Conservation (phyloP, 1,140 invertebrate genomes). For the Anastrepha ludens region DNA sequence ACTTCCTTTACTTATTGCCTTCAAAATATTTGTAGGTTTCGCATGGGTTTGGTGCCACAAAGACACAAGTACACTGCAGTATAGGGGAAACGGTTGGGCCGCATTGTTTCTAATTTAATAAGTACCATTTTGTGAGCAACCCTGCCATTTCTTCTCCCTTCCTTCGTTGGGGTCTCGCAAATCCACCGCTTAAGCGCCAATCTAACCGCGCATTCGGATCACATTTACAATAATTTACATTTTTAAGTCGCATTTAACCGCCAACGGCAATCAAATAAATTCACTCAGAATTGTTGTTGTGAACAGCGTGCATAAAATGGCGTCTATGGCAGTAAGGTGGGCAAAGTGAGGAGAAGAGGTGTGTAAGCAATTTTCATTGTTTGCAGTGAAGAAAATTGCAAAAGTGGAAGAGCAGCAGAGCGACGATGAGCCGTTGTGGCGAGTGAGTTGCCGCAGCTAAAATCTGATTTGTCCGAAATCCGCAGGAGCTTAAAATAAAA, state of each 20-base stretch:
- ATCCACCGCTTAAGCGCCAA: conserved; percentile 56
- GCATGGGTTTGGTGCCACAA: background rate
- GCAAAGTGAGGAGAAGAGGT: background rate
- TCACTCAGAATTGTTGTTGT: conserved; percentile 57
- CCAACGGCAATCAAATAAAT: conserved; percentile 61
- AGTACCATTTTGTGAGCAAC: conserved; percentile 43
- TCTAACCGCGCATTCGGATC: conserved; percentile 55
- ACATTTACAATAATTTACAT: conserved; percentile 64
- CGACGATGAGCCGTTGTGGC: background rate
- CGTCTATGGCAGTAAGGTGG: background rate
- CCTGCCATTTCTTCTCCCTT: background rate
- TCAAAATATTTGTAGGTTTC: background rate
- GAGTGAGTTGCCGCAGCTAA: conserved; percentile 20
- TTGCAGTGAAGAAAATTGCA: conserved; percentile 11
- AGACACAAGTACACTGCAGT: background rate
- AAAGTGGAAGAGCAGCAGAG: background rate
- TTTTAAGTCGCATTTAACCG: conserved; percentile 62
- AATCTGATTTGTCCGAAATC: conserved; percentile 57
- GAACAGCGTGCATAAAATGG: conserved; percentile 49
- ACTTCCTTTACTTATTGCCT: background rate
- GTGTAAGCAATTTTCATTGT: conserved; percentile 19
- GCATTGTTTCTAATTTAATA: conserved; percentile 48
- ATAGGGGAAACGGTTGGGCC: background rate
- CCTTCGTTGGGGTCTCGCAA: conserved; percentile 33
- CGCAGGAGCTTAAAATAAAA: conserved; percentile 54